Evolutionary conservation across 1,140 invertebrate species (phyloP).

Genomic region (Aporrectodea caliginosa): DNA sequence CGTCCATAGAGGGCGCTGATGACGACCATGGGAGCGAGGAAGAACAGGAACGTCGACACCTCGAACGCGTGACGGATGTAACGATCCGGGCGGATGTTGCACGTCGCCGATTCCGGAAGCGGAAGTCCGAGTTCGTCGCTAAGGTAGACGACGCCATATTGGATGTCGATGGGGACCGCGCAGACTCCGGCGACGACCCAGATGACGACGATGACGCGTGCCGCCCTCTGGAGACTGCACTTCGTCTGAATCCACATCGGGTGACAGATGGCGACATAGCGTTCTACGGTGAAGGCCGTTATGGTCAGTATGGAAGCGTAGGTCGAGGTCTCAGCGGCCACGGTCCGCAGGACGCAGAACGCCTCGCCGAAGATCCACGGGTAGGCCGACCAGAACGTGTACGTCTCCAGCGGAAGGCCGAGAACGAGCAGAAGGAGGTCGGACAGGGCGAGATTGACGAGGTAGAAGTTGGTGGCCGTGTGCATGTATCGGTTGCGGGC

Average conservation of each 20-base stretch:
- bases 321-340: slow-evolving; percentile 81
- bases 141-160: slow-evolving; percentile 41
- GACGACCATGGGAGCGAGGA: slow-evolving; percentile 51
- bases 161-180: slow-evolving; percentile 65
- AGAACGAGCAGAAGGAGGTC: slow-evolving; percentile 77
- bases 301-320: slow-evolving; percentile 52
- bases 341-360: slow-evolving; percentile 76
- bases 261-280: slow-evolving; percentile 52
- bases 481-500: slow-evolving; percentile 74
- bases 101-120: slow-evolving; percentile 42
- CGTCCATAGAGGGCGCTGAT: slow-evolving; percentile 50
- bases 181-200: slow-evolving; percentile 74
- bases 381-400: slow-evolving; percentile 77
- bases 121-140: slow-evolving; percentile 52
- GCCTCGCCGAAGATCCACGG: slow-evolving; percentile 80
- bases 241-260: slow-evolving; percentile 45
- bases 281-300: slow-evolving; percentile 53
- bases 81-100: slow-evolving; percentile 21
- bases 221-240: slow-evolving; percentile 66
- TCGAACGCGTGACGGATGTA: slow-evolving; percentile 33
- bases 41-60: slow-evolving; percentile 49
- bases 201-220: slow-evolving; percentile 71
- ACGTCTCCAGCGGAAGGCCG: slow-evolving; percentile 80
- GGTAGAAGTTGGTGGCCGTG: slow-evolving; percentile 76
- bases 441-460: slow-evolving; percentile 86